Evolutionary conservation across 2,113 vertebrate genomes (phyloP), one percentile per base, ranked within the genome.

Genomic region (Mustela lutreola): DNA sequence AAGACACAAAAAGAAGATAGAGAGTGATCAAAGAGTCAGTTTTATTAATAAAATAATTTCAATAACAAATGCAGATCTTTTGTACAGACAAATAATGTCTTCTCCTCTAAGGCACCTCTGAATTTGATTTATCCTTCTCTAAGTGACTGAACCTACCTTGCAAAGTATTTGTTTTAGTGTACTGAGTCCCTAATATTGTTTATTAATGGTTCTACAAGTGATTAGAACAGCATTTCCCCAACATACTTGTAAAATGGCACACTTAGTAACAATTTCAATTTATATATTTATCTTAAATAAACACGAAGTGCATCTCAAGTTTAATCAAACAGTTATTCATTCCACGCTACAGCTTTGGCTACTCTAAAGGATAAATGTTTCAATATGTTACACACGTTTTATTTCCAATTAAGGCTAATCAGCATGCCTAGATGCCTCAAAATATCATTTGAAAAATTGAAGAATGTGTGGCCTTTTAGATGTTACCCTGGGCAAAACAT

Each of bases 11-110:
- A 75, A 45, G 36, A 89, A 50, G 58, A 58, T 8, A 87, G 31
- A 87, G 31, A 83, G 5, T 89, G 63, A 65, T 65, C 10, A 58
- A 85, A 62, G 70, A 58, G 5, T 39, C 33, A 80, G 14, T 24
- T 97, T 84, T 63, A 81, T 56, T 75, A 85, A 80, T 75, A 84
- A 26, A 56, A 79, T 48, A 18, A 67, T 85, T 76, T 90, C 53
- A 79, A 42, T 28, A 65, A 1, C 10, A 80, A 31, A 58, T 33
- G 5, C 42, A 78, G 36, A 39, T 1, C 10, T 93, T 81, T 31
- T 48, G 11, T 39, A 80, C 15, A 53, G 14, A 16, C 19, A 58
- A 88, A 88, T 31, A 7, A 0, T 53, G 22, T 73, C 14, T 80
- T 63, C 16, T 11, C 63, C 80, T 86, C 67, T 93, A 89, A 79